Evolutionary conservation across 2,888 invertebrate species (phyloP).

Genomic region (Sericinus montela): DNA sequence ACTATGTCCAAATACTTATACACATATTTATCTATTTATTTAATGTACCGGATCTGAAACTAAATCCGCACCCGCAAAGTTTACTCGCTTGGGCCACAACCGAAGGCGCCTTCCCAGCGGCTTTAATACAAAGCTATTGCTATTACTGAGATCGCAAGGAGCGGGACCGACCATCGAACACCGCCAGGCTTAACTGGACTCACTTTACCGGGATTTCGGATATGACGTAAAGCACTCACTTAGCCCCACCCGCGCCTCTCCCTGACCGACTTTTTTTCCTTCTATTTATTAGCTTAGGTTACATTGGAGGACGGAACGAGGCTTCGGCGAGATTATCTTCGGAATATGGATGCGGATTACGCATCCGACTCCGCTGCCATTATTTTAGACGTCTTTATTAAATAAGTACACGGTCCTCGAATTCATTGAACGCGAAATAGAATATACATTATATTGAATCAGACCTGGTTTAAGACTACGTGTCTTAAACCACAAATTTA

Average conservation of each 20-base stretch:
- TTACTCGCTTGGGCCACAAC: slow-evolving; percentile 57
- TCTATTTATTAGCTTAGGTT: slow-evolving; percentile 71
- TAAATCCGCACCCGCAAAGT: background rate
- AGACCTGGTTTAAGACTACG: too few species aligned
- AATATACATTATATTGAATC: too few species aligned
- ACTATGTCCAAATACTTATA: too few species aligned
- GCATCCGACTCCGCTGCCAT: slow-evolving; percentile 8
- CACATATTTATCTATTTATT: too few species aligned
- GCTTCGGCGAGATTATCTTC: slow-evolving; percentile 52
- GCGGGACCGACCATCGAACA: slow-evolving; percentile 66
- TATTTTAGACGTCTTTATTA: slow-evolving; percentile 18
- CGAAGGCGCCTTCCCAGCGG: slow-evolving; percentile 61
- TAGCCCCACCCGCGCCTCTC: slow-evolving; percentile 33
- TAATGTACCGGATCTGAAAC: too few species aligned
- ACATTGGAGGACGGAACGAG: slow-evolving; percentile 58
- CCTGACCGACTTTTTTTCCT: slow-evolving; percentile 70
- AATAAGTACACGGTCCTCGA: slow-evolving; percentile 11
- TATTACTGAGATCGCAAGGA: slow-evolving; percentile 72
- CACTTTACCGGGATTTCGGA: slow-evolving; percentile 78
- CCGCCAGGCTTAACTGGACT: slow-evolving; percentile 68
- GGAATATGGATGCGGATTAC: slow-evolving; percentile 46
- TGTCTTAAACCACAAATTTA: too few species aligned
- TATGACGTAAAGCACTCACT: slow-evolving; percentile 78
- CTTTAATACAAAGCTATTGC: slow-evolving; percentile 79
- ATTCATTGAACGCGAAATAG: background rate